Conservation (phyloP, 2,888 invertebrate species). For the Eupithecia insigniata region DNA sequence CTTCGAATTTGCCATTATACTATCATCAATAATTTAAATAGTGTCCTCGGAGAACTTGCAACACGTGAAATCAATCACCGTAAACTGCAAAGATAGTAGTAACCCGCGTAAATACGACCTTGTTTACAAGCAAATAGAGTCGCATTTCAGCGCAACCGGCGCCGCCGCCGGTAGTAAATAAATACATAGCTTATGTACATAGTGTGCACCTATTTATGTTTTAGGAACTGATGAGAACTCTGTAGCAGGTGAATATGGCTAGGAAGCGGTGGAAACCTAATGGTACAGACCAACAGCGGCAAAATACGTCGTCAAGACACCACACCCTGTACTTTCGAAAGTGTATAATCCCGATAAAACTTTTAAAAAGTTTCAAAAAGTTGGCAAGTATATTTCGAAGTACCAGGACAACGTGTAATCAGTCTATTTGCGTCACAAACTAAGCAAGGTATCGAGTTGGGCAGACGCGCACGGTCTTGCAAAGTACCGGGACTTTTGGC, state of each 20-base stretch:
- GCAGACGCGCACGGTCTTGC: neutral
- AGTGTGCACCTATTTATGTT: neutral
- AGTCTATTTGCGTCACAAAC: neutral
- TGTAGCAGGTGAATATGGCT: neutral
- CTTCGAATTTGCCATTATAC: neutral
- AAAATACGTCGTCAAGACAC: neutral
- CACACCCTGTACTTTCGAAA: neutral
- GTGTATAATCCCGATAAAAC: neutral
- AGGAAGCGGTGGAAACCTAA: neutral
- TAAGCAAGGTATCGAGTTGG: neutral
- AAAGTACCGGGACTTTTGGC: neutral
- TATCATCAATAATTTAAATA: neutral
- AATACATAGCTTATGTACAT: constrained; percentile 9
- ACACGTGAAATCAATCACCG: constrained; percentile 2
- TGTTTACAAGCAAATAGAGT: neutral
- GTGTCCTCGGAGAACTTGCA: neutral
- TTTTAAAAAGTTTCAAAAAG: constrained; percentile 2
- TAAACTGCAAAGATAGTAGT: neutral
- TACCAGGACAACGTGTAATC: neutral
- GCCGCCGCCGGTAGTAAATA: constrained; percentile 11
- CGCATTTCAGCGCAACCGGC: neutral
- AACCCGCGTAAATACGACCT: constrained; percentile 7
- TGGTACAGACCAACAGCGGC: neutral
- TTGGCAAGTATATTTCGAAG: neutral
- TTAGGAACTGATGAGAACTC: no score